phyloP scores from a whole-genome alignment of 2,113 vertebrate species.

The Sula dactylatra region DNA sequence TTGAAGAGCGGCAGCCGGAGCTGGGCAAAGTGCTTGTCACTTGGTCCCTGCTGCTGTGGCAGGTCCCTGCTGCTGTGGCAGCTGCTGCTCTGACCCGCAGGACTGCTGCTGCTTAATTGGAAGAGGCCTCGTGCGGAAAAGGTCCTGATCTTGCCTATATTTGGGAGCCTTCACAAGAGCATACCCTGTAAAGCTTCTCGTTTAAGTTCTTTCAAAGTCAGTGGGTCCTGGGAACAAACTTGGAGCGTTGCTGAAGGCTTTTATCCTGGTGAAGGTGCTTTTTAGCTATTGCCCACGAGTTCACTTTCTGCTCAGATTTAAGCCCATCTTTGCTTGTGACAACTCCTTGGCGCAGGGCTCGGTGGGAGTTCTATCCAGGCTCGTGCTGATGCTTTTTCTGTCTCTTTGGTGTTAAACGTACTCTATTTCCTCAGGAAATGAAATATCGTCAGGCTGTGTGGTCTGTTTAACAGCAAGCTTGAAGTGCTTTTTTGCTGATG shows the following conservation, averaged over 20 bases:
- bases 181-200: background rate
- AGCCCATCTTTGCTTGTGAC: background rate
- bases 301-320: background rate
- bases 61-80: background rate
- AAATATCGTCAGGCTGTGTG: background rate
- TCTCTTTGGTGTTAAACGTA: background rate
- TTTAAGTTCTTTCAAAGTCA: background rate
- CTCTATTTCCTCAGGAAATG: background rate
- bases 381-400: background rate
- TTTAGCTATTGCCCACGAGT: background rate
- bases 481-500: background rate
- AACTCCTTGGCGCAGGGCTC: background rate
- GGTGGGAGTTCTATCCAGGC: background rate
- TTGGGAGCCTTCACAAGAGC: background rate
- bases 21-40: background rate
- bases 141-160: background rate
- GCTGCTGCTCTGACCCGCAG: background rate
- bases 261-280: background rate
- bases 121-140: accelerated
- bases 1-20: background rate
- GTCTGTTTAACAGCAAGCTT: background rate
- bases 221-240: background rate
- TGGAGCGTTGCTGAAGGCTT: background rate
- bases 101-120: background rate
- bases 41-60: background rate